Percentiles rank a stretch among this genome's conserved stretches.
Evolutionary conservation across 2,888 invertebrate genomes (phyloP).

Genomic region (Drosophila robusta): DNA sequence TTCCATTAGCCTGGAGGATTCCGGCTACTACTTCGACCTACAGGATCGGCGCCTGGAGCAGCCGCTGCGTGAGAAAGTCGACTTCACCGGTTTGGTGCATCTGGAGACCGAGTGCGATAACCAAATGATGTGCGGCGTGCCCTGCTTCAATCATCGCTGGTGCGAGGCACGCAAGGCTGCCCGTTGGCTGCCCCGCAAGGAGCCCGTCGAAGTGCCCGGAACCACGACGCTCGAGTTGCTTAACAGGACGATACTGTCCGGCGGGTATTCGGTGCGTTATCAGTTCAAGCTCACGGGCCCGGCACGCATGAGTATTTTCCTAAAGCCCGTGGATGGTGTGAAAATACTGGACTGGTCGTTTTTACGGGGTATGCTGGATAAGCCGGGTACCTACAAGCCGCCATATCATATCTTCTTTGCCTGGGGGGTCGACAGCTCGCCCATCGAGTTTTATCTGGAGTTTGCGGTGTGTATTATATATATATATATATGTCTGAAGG

Average conservation of each 20-base stretch:
- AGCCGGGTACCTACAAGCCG: slow-evolving; percentile 60
- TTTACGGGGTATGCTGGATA: slow-evolving; percentile 63
- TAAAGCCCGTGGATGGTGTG: slow-evolving; percentile 69
- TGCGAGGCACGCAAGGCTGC: slow-evolving; percentile 54
- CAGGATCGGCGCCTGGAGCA: slow-evolving; percentile 83
- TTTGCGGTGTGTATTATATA: slow-evolving; percentile 56
- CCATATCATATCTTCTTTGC: slow-evolving; percentile 79
- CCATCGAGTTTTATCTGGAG: slow-evolving; percentile 73
- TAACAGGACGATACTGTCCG: slow-evolving; percentile 54
- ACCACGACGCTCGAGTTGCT: slow-evolving; percentile 65
- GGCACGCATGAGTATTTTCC: slow-evolving; percentile 78
- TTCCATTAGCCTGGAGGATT: slow-evolving; percentile 83
- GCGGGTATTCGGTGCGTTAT: slow-evolving; percentile 55
- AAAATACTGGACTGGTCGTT: slow-evolving; percentile 79
- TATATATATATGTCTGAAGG: too few relatives aligned
- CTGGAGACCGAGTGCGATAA: slow-evolving; percentile 64
- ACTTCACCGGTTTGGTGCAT: slow-evolving; percentile 55
- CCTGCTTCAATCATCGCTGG: slow-evolving; percentile 76
- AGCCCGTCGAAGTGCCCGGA: slow-evolving; percentile 65
- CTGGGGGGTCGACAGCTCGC: slow-evolving; percentile 70
- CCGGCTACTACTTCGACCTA: slow-evolving; percentile 85
- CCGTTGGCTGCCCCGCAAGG: slow-evolving; percentile 72
- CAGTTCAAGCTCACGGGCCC: slow-evolving; percentile 78
- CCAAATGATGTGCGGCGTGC: slow-evolving; percentile 78
- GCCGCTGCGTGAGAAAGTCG: slow-evolving; percentile 55